Evolutionary conservation across 2,888 invertebrate genomes (phyloP).

Genomic region (Acrocera orbiculus): DNA sequence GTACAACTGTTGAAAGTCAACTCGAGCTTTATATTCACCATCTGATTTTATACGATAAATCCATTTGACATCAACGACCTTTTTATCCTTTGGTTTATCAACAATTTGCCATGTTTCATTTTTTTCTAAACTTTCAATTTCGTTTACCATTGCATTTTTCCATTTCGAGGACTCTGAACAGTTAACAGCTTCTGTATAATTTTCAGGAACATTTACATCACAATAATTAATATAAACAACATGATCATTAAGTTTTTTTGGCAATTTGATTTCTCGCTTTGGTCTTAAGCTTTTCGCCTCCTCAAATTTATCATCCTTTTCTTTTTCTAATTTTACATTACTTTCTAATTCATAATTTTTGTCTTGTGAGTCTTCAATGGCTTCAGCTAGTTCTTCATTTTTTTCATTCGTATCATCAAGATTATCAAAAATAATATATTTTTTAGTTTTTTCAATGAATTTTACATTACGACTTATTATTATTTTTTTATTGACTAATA

Average conservation of each 20-base stretch:
- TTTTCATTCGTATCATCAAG: neutral
- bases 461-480: neutral
- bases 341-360: neutral
- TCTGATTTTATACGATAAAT: too few relatives aligned
- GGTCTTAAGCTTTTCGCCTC: too few relatives aligned
- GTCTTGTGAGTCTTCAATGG: neutral
- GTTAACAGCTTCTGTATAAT: too few relatives aligned
- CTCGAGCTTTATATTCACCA: too few relatives aligned
- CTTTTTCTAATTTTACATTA: neutral
- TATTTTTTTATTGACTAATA: neutral
- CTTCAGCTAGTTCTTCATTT: neutral
- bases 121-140: neutral
- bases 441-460: neutral
- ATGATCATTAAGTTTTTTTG: too few relatives aligned
- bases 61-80: conserved; percentile 1
- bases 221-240: too few relatives aligned
- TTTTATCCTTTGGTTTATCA: too few relatives aligned
- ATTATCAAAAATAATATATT: neutral
- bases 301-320: neutral
- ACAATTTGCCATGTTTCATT: neutral
- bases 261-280: too few relatives aligned
- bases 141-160: too few relatives aligned
- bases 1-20: too few relatives aligned
- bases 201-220: too few relatives aligned
- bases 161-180: too few relatives aligned